A percentile compares a stretch with the other conserved stretches of the same genome.
Evolutionary conservation across 2,797 vertebrate species (phyloP).

Genomic region (Scolopax rusticola): DNA sequence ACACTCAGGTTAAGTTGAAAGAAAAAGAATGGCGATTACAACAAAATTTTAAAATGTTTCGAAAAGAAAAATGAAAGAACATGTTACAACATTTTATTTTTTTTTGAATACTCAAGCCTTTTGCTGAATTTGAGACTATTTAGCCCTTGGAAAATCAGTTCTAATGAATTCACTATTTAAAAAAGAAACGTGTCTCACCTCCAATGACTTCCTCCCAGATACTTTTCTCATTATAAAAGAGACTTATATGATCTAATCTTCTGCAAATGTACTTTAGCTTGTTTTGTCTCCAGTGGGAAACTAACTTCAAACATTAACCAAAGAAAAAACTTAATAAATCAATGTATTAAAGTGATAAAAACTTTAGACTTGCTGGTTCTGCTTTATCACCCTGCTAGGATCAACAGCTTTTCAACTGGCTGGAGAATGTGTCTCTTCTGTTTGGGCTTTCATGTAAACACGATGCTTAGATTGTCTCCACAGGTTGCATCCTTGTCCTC

Average conservation of each 20-base stretch:
- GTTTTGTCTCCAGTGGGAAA: not conserved
- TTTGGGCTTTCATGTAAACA: slow-evolving; percentile 11
- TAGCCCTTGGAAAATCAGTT: not conserved
- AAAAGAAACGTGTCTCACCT: not conserved
- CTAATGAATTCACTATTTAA: not conserved
- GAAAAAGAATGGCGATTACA: not conserved
- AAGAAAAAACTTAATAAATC: not conserved
- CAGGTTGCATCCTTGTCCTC: not conserved
- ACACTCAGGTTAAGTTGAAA: not conserved
- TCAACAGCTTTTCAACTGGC: not conserved
- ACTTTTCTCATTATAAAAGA: not conserved
- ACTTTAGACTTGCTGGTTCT: not conserved
- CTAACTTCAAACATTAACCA: not conserved
- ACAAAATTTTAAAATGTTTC: not conserved
- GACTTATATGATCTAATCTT: not conserved
- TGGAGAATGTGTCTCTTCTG: not conserved
- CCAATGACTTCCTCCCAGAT: not conserved
- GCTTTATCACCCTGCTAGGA: not conserved
- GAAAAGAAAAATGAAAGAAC: not conserved
- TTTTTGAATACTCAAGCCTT: not conserved
- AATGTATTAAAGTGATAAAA: not conserved
- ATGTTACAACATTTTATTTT: not conserved
- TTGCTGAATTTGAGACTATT: not conserved
- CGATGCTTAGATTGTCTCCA: not conserved
- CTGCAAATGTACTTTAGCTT: not conserved